These are phyloP conservation scores for Crax fasciolata DNA, from an alignment of 2,797 vertebrate genomes.

Conservation along the genomic window DNA sequence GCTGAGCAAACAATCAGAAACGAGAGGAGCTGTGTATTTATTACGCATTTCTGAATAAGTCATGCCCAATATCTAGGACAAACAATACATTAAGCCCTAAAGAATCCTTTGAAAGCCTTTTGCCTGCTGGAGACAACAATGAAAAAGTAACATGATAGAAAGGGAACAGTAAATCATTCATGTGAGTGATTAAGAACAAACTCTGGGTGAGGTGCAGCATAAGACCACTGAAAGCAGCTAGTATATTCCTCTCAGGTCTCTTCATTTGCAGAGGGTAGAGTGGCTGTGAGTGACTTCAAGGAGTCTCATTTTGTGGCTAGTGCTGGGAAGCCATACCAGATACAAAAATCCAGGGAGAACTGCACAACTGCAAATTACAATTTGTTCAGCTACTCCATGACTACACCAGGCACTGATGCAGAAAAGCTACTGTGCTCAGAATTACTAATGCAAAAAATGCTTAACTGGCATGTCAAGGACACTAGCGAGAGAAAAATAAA, in stretches of 20 bases:
- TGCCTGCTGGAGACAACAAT: slow-evolving; percentile 20
- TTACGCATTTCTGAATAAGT: slow-evolving; percentile 59
- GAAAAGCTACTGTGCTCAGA: not conserved
- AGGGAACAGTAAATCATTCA: slow-evolving; percentile 66
- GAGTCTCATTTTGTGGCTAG: not conserved
- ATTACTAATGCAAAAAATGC: not conserved
- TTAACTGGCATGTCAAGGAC: not conserved
- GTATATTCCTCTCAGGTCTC: not conserved
- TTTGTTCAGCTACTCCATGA: not conserved
- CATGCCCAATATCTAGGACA: slow-evolving; percentile 52
- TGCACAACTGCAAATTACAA: not conserved
- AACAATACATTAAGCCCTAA: slow-evolving; percentile 48
- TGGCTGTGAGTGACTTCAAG: not conserved
- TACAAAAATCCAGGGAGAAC: not conserved
- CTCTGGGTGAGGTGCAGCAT: not conserved
- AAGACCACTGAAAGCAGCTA: not conserved
- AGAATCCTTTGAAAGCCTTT: slow-evolving; percentile 49
- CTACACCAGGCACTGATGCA: not conserved
- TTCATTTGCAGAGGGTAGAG: not conserved
- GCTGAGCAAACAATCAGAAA: slow-evolving; percentile 49
- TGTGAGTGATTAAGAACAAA: slow-evolving; percentile 39
- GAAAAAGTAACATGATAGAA: slow-evolving; percentile 64
- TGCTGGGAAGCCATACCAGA: not conserved
- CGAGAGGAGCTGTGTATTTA: slow-evolving; percentile 32
- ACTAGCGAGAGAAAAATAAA: not conserved